Evolutionary conservation across 2,797 vertebrate species (phyloP), one percentile per base, ranked within the genome.

Genomic region (Sebastes ruberrimus): DNA sequence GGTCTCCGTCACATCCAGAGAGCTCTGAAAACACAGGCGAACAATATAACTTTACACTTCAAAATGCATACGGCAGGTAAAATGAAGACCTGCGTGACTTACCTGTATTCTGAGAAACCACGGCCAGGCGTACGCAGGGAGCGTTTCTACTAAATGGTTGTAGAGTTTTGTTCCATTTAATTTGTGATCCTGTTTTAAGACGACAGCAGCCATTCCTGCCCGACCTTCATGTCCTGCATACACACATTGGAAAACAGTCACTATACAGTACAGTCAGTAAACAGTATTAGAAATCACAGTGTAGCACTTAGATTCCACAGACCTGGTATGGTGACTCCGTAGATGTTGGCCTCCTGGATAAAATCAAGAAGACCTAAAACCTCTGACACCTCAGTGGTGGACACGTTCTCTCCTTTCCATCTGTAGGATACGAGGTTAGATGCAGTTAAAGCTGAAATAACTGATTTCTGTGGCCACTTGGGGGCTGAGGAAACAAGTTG

Each of bases 351-450:
- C 16, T 98, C 97, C 86, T 96, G 96, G 55, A 99, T 93, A 16
- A 96, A 95, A 6, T 96, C 95, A 71, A 98, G 91, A 59, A 91
- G 77, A 20, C 94, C 93, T 28, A 98, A 69, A 57, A 94, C 92
- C 76, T 97, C 95, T 0, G 96, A 95, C 62, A 98, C 97, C 76
- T 98, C 97, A 0, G 97, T 98, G 0, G 97, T 97, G 85, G 97
- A 96, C 6, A 98, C 97, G 0, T 98, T 98, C 80, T 98, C 97
- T 0, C 97, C 97, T 88, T 98, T 98, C 97, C 98, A 98, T 87
- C 97, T 98, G 88, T 1, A 30, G 4, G 25, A 88, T 0, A 42
- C 0, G 38, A 42, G 38, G 38, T 42, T 42, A 42, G 38, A 42
- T 38, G 13, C 35, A 0, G 35, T 42, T 42, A 42, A 42, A 42